A percentile compares a stretch with the other conserved stretches of the same genome.
Evolutionary conservation across 2,113 vertebrate genomes (phyloP).

Genomic region (Urocynchramus pylzowi): DNA sequence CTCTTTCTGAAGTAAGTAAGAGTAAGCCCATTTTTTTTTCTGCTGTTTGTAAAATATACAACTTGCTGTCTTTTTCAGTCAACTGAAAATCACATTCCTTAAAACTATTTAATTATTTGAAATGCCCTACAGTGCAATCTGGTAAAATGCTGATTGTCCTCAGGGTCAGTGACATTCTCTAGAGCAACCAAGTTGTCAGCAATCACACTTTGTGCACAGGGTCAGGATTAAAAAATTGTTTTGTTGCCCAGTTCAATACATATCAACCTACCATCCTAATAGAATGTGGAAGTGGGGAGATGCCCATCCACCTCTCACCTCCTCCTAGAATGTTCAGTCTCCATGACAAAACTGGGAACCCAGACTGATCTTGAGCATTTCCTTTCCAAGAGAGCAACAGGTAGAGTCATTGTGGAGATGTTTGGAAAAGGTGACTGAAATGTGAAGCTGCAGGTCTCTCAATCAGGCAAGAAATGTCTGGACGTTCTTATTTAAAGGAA

Average conservation of each 20-base stretch:
- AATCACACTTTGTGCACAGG: not conserved
- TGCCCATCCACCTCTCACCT: not conserved
- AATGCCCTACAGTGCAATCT: not conserved
- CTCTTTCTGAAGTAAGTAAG: slow-evolving; percentile 2
- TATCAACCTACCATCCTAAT: not conserved
- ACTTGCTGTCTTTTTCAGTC: slow-evolving; percentile 28
- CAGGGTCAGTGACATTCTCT: not conserved
- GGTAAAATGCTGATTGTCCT: not conserved
- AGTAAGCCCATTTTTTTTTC: not conserved
- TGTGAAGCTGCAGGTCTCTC: not conserved
- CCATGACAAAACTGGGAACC: not conserved
- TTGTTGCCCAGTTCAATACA: slow-evolving; percentile 14
- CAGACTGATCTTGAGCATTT: not conserved
- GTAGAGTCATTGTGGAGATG: not conserved
- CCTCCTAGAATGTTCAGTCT: not conserved
- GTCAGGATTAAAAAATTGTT: not conserved
- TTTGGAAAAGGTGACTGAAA: not conserved
- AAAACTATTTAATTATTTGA: not conserved
- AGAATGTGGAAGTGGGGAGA: not conserved
- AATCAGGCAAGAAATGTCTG: not conserved
- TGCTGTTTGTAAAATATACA: slow-evolving; percentile 8
- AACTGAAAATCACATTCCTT: slow-evolving; percentile 23
- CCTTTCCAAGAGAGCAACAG: not conserved
- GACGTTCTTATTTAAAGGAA: not conserved
- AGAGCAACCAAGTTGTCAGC: not conserved